phyloP scores from a whole-genome alignment of 2,888 invertebrate species.

The Timema podura region DNA sequence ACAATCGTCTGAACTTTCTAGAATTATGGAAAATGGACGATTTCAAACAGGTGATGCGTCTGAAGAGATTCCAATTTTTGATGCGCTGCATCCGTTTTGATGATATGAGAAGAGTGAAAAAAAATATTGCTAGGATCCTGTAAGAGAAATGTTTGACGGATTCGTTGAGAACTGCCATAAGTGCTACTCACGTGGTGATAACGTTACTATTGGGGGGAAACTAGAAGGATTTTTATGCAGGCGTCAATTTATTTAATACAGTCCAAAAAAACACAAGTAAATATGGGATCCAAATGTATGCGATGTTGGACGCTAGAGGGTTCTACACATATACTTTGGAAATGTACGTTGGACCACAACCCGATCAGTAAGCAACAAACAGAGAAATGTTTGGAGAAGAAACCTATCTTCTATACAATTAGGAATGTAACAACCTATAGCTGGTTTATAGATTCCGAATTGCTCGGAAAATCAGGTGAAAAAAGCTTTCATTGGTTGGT shows the following conservation, averaged over 20 bases:
- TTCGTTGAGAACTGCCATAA: constrained; percentile 32
- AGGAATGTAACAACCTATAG: not conserved
- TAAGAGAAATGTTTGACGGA: constrained; percentile 32
- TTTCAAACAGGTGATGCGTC: too few species aligned
- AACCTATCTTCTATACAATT: not conserved
- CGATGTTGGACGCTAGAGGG: not conserved
- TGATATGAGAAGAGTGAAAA: constrained; percentile 31
- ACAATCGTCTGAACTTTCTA: not conserved
- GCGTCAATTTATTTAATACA: constrained; percentile 5
- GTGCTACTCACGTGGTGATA: constrained; percentile 30
- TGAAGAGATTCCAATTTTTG: too few species aligned
- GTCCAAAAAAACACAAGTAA: not conserved
- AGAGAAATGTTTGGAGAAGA: not conserved
- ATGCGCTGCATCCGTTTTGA: constrained; percentile 33
- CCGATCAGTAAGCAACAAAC: not conserved
- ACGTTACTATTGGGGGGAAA: constrained; percentile 19
- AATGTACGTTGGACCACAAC: not conserved
- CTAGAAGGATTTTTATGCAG: constrained; percentile 11
- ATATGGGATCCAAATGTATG: not conserved
- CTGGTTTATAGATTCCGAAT: not conserved
- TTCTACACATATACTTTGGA: not conserved
- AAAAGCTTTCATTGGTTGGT: constrained; percentile 1
- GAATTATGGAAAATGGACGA: too few species aligned
- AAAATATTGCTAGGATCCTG: constrained; percentile 28
- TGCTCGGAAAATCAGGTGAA: not conserved